Conservation (phyloP, 2,113 vertebrate species). For the Tylochromis polylepis region DNA sequence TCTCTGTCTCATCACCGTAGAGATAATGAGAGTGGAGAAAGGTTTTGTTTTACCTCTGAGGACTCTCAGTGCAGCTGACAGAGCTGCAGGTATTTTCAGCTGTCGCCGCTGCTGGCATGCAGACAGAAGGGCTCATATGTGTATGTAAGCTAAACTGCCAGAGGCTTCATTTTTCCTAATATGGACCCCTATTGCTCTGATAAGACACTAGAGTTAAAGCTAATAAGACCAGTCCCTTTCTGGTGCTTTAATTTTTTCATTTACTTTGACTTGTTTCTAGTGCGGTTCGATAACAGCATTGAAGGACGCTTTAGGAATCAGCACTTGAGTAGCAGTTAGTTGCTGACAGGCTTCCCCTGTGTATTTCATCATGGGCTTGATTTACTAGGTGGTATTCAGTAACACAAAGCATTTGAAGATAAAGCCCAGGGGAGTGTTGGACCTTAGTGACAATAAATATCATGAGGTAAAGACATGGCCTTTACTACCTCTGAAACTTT, state of each 20-base stretch:
- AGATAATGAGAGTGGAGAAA: slow-evolving; percentile 62
- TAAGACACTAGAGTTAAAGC: neutral
- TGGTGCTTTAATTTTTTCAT: neutral
- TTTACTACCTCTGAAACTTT: slow-evolving; percentile 18
- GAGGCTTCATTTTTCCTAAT: slow-evolving; percentile 45
- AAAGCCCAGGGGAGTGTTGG: slow-evolving; percentile 13
- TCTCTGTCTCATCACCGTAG: slow-evolving; percentile 42
- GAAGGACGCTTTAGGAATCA: neutral
- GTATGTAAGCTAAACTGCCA: slow-evolving; percentile 39
- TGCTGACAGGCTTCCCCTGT: slow-evolving; percentile 15
- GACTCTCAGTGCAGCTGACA: slow-evolving; percentile 57
- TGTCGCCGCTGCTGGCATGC: slow-evolving; percentile 60
- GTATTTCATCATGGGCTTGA: slow-evolving; percentile 14
- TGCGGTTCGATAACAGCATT: neutral
- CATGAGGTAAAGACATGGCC: slow-evolving; percentile 38
- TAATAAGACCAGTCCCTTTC: neutral
- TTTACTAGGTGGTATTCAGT: slow-evolving; percentile 40
- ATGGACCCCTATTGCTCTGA: slow-evolving; percentile 36
- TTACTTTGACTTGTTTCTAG: neutral
- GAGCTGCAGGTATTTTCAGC: slow-evolving; percentile 75
- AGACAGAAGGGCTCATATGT: slow-evolving; percentile 66
- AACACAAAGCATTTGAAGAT: neutral
- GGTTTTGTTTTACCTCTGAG: slow-evolving; percentile 72
- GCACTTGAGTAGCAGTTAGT: slow-evolving; percentile 9
- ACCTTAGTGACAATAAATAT: slow-evolving; percentile 30